Evolutionary conservation across 1,140 invertebrate species (phyloP).

Genomic region (Hylaeus volcanicus): DNA sequence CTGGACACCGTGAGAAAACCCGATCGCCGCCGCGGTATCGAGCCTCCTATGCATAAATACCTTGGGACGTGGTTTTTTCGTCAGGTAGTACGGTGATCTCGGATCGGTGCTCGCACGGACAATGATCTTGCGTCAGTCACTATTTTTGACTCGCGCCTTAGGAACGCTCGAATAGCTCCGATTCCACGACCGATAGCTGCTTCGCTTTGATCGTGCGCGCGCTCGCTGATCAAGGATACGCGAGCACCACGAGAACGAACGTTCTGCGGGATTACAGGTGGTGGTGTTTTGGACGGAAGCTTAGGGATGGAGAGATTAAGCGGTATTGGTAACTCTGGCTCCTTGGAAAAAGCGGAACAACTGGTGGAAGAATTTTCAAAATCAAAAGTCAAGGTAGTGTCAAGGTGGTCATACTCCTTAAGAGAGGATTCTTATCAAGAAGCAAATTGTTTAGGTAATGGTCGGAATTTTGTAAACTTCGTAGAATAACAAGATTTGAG

Average conservation of each 20-base stretch:
- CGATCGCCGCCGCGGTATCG: slow-evolving; percentile 43
- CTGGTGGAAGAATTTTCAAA: too few species aligned
- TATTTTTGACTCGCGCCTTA: slow-evolving; percentile 47
- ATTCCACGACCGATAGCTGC: slow-evolving; percentile 33
- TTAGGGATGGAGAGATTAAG: too few species aligned
- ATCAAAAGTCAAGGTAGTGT: too few species aligned
- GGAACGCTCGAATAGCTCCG: slow-evolving; percentile 45
- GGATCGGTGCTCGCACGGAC: slow-evolving; percentile 40
- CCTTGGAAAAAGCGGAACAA: too few species aligned
- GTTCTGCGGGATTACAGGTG: neutral
- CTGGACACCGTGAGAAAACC: slow-evolving; percentile 66
- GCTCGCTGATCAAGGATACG: slow-evolving; percentile 35
- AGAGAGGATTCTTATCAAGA: too few species aligned
- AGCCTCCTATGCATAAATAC: slow-evolving; percentile 52
- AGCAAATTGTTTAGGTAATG: too few species aligned
- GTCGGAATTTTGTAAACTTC: too few species aligned
- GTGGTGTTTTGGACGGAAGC: too few species aligned
- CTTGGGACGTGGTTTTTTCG: slow-evolving; percentile 7
- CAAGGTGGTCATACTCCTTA: too few species aligned
- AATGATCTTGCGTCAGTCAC: slow-evolving; percentile 49
- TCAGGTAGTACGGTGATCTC: slow-evolving; percentile 14
- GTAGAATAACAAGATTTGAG: too few species aligned
- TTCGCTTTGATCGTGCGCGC: slow-evolving; percentile 18
- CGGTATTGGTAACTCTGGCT: too few species aligned
- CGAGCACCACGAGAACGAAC: neutral